These are phyloP conservation scores for Drosophila littoralis DNA, from an alignment of 1,140 invertebrate genomes.

Conservation along the genomic window DNA sequence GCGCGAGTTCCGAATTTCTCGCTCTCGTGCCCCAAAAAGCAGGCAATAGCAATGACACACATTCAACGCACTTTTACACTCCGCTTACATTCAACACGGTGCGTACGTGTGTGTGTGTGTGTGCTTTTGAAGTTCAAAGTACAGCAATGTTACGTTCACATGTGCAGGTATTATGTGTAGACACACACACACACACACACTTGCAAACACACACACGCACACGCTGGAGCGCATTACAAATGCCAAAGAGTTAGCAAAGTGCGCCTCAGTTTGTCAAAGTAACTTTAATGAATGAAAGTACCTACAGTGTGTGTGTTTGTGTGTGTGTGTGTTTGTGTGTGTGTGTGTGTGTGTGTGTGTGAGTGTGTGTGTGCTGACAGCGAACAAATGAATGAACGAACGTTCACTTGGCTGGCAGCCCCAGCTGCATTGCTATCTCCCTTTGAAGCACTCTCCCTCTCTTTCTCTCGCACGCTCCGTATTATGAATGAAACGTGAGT, in stretches of 20 bases:
- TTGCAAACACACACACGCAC: constrained; percentile 1
- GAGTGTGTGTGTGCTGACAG: constrained; percentile 41
- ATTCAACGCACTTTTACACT: constrained; percentile 16
- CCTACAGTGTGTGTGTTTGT: constrained; percentile 17
- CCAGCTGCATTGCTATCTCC: constrained; percentile 24
- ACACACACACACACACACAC: neutral
- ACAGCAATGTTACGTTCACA: neutral
- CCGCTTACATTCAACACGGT: constrained; percentile 29
- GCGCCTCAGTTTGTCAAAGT: constrained; percentile 28
- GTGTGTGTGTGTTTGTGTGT: too few relatives aligned
- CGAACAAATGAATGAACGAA: constrained; percentile 59
- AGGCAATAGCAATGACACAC: constrained; percentile 37
- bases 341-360: constrained; percentile 13
- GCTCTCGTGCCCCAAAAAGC: constrained; percentile 25
- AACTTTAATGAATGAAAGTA: constrained; percentile 77
- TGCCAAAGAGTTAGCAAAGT: constrained; percentile 35
- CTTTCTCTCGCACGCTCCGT: constrained; percentile 1
- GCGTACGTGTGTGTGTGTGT: constrained; percentile 5
- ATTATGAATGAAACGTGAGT: constrained; percentile 69
- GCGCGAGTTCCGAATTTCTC: neutral
- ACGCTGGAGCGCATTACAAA: constrained; percentile 4
- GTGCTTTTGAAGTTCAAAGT: constrained; percentile 40
- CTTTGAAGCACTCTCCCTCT: neutral
- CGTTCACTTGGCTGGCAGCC: constrained; percentile 32
- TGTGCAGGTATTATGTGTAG: constrained; percentile 12